Evolutionary conservation across 2,113 vertebrate genomes (phyloP).

Genomic region (Trochalopteron elliotii): DNA sequence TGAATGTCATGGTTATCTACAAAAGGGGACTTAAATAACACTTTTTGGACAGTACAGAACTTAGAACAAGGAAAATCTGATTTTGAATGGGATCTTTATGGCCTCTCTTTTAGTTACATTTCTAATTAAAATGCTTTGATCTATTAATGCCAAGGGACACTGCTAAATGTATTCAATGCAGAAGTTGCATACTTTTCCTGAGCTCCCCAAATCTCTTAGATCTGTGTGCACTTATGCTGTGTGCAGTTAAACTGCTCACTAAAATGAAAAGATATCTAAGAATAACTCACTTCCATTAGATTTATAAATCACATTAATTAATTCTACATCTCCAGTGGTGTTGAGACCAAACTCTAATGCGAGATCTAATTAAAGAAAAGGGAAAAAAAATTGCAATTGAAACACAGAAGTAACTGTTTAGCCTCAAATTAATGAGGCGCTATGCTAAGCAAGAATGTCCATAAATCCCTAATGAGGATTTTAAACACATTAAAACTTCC

Average conservation of each 20-base stretch:
- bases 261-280: slow-evolving; percentile 76
- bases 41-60: slow-evolving; percentile 23
- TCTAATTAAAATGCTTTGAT: slow-evolving; percentile 78
- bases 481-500: slow-evolving; percentile 85
- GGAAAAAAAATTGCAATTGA: slow-evolving; percentile 70
- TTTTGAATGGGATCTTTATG: slow-evolving; percentile 50
- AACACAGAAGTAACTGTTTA: slow-evolving; percentile 80
- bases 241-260: slow-evolving; percentile 63
- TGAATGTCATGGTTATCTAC: neutral
- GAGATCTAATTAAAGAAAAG: slow-evolving; percentile 81
- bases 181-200: slow-evolving; percentile 49
- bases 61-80: slow-evolving; percentile 43
- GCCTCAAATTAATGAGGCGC: slow-evolving; percentile 81
- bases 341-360: slow-evolving; percentile 72
- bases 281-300: slow-evolving; percentile 78
- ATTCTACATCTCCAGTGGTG: slow-evolving; percentile 77
- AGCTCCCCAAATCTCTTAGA: slow-evolving; percentile 72
- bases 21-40: slow-evolving; percentile 18
- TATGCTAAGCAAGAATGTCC: slow-evolving; percentile 78
- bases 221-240: slow-evolving; percentile 38
- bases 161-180: slow-evolving; percentile 69
- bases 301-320: slow-evolving; percentile 84
- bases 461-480: slow-evolving; percentile 85
- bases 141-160: slow-evolving; percentile 69
- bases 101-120: slow-evolving; percentile 71